These are phyloP conservation scores for Magallana nippona DNA, from an alignment of 2,888 invertebrate species.

Conservation along the genomic window DNA sequence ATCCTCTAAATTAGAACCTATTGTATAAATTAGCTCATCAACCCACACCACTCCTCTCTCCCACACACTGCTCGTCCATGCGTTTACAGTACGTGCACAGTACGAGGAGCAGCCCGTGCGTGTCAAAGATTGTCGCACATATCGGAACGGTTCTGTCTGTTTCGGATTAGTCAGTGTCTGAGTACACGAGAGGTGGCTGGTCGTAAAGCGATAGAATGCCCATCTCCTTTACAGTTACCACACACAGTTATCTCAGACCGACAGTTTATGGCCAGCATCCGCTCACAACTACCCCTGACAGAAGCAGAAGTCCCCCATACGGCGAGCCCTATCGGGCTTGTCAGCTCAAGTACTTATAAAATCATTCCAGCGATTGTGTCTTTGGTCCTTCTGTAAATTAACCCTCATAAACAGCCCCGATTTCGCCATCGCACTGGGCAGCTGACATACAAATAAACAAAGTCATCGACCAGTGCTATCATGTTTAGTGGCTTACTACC, in stretches of 20 bases:
- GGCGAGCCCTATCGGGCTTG: not conserved
- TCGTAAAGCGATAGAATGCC: not conserved
- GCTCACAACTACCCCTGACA: not conserved
- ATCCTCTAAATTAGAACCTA: too few relatives aligned
- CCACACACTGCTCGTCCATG: too few relatives aligned
- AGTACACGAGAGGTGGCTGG: too few relatives aligned
- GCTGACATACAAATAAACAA: slow-evolving; percentile 22
- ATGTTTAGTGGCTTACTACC: not conserved
- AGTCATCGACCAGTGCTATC: not conserved
- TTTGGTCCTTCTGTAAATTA: slow-evolving; percentile 18
- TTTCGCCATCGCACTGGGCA: not conserved
- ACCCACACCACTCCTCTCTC: too few relatives aligned
- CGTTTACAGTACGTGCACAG: too few relatives aligned
- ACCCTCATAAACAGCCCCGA: slow-evolving; percentile 15
- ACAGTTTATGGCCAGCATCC: slow-evolving; percentile 13
- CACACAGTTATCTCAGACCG: not conserved
- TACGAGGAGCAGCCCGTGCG: too few relatives aligned
- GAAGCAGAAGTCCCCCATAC: not conserved
- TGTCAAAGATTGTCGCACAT: too few relatives aligned
- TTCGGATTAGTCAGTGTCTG: too few relatives aligned
- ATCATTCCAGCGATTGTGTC: slow-evolving; percentile 22
- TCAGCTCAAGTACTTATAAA: slow-evolving; percentile 27
- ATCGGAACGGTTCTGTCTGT: too few relatives aligned
- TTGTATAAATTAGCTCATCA: too few relatives aligned
- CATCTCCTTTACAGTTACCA: too few relatives aligned